phyloP scores from a whole-genome alignment of 2,113 vertebrate species.

The Cervus canadensis region DNA sequence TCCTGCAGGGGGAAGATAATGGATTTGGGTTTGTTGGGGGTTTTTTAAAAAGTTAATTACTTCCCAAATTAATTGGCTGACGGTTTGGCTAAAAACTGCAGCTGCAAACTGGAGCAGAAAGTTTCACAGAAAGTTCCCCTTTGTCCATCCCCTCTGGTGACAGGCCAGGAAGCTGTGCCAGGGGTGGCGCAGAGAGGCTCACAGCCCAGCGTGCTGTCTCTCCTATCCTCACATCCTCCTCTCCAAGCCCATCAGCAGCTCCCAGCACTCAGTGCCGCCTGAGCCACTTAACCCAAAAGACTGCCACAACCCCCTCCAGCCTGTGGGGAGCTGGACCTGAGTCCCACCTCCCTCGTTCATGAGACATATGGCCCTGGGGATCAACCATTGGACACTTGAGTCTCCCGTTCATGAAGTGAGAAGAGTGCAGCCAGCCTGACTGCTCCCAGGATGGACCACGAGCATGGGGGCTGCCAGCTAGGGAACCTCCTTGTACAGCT shows the following conservation, averaged over 20 bases:
- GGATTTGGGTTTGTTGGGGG: slow-evolving; percentile 45
- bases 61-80: slow-evolving; percentile 63
- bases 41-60: slow-evolving; percentile 54
- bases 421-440: accelerated
- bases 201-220: background rate
- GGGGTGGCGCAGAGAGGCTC: background rate
- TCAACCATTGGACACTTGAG: background rate
- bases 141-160: background rate
- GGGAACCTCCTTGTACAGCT: background rate
- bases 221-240: background rate
- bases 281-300: background rate
- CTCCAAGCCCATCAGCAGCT: background rate
- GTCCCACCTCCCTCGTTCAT: background rate
- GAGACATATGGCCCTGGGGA: background rate
- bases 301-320: too few relatives aligned
- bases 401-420: background rate
- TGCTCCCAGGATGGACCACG: background rate
- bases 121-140: slow-evolving; percentile 50
- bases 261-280: background rate
- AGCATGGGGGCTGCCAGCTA: accelerated
- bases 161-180: background rate
- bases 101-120: slow-evolving; percentile 45
- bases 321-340: background rate
- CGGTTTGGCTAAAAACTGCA: slow-evolving; percentile 43
- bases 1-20: slow-evolving; percentile 57